Base-by-base conservation (phyloP, 2,888 invertebrate species). In the Papilio elwesi region DNA sequence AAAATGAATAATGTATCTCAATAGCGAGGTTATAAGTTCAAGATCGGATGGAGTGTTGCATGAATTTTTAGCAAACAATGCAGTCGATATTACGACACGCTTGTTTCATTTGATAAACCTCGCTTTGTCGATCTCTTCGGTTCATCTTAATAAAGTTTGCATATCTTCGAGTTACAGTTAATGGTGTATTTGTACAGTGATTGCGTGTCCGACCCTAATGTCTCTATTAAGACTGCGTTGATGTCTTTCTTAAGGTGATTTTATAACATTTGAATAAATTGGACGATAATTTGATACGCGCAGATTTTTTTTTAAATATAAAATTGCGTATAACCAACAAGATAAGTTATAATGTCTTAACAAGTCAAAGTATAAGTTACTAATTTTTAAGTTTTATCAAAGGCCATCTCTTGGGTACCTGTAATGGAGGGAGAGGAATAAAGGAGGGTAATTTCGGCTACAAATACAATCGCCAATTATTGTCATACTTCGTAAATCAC, bases 41-140 rank as follows among this genome's bases (percentile, higher is more conserved):
- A 68, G 67, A 63, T 52, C 53, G n/a, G 47, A 59, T 51, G 26
- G 53, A 64, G 15, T 52, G 52, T 52, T 59, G 47, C 55, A 68
- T n/a, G 63, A 48, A 59, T 48, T 59, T 68, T 55, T 72, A 15
- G 36, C 53, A 48, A 68, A 70, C 68, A 72, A 72, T 68, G 43
- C 15, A 49, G 1, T 1, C n/a, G 26, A 36, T 43, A 12, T 72
- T 72, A 53, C 71, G 16, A 63, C 16, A 72, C 9, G 7, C n/a
- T 16, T 36, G 57, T 36, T 66, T 16, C 49, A 38, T 62, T 66
- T 26, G 67, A 62, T 62, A 52, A 64, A 26, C 63, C 47, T 52
- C 67, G 62, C 52, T 57, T 71, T 9, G 12, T 48, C n/a, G 15
- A 51, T 10, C 59, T 49, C 13, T 26, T 59, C 48, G 49, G 49